Conservation (phyloP, 2,113 vertebrate genomes). For the Solea solea region DNA sequence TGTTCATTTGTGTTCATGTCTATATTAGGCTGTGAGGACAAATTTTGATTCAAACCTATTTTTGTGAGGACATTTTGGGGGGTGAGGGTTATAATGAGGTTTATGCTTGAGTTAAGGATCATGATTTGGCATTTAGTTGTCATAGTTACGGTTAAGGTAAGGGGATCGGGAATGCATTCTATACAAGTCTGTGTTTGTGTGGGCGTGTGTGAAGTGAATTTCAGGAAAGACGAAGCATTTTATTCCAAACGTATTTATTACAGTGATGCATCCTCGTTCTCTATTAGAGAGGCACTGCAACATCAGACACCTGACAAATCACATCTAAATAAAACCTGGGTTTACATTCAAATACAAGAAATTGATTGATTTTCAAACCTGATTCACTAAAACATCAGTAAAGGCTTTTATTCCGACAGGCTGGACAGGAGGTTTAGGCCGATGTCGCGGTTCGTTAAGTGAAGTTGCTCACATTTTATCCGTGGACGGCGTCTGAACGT, state of each 20-base stretch:
- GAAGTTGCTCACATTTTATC: no score
- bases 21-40: no score
- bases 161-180: no score
- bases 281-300: neutral
- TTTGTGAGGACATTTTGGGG: no score
- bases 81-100: no score
- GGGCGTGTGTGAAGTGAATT: neutral
- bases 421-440: neutral
- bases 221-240: constrained; percentile 7
- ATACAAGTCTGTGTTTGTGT: no score
- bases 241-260: constrained; percentile 47
- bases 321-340: neutral
- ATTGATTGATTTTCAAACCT: neutral
- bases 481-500: neutral
- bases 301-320: neutral
- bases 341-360: constrained; percentile 7
- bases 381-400: neutral
- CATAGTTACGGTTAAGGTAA: no score
- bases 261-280: constrained; percentile 4
- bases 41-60: no score
- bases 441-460: no score
- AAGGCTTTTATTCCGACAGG: neutral
- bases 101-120: no score
- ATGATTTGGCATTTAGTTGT: no score
- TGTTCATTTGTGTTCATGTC: no score